Percentiles rank a stretch among this genome's conserved stretches.
Evolutionary conservation across 2,797 vertebrate genomes (phyloP).

Genomic region (Falco novaeseelandiae): DNA sequence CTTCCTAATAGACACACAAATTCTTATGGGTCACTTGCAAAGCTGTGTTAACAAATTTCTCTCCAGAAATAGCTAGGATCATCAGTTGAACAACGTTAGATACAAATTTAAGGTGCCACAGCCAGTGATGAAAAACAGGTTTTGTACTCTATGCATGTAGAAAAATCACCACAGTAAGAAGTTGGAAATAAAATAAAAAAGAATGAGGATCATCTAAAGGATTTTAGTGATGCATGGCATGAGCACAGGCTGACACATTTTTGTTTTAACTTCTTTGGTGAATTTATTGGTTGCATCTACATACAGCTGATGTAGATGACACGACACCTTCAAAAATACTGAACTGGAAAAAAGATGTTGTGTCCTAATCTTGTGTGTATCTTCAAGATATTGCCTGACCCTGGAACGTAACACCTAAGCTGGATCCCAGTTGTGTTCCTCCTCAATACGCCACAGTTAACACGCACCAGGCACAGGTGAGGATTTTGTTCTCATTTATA

Average conservation of each 20-base stretch:
- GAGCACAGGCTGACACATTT: neutral
- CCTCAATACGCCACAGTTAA: neutral
- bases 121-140: neutral
- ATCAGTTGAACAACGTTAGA: neutral
- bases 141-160: neutral
- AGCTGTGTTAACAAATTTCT: neutral
- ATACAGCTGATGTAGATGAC: neutral
- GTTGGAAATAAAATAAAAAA: neutral
- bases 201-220: neutral
- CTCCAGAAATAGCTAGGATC: neutral
- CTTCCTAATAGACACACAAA: neutral
- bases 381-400: neutral
- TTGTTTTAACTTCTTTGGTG: neutral
- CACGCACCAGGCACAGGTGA: neutral
- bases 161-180: neutral
- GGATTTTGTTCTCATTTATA: neutral
- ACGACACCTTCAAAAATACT: neutral
- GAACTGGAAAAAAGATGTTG: neutral
- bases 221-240: neutral
- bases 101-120: neutral
- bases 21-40: neutral
- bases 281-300: neutral
- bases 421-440: neutral
- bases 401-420: neutral
- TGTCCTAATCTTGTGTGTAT: neutral